Base-by-base conservation (phyloP, 2,888 invertebrate genomes). In the Agrilus biguttatus region DNA sequence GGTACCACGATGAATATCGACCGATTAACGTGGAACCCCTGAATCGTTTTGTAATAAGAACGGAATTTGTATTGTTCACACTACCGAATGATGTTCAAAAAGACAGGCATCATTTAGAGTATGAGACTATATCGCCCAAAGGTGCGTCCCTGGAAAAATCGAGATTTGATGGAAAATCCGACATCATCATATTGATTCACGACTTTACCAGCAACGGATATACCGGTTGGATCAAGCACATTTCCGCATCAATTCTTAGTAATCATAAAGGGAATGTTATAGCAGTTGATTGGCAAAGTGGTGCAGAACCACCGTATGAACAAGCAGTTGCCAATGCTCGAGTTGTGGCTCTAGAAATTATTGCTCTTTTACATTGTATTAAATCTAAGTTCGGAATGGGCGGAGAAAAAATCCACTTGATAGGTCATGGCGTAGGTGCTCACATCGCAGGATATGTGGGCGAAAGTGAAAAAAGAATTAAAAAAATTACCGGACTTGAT, bases 291-390 rank as follows among this genome's bases (percentile, higher is more conserved):
- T 74, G 73, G 73, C 64, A 65, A 48, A 55, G 62, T 34, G 74
- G 72, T 2, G 69, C 71, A 0, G 66, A 65, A 40, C 71, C 72
- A 0, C 71, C 71, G 0, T 75, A 73, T 52, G 65, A 68, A 28
- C 73, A 73, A 54, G 75, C 76, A 0, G 69, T 72, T 12, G 69
- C 74, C 10, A 77, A 77, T 55, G 69, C 72, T 0, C 58, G 75
- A 43, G 58, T 75, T n/a, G 72, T 76, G 2, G 73, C 72, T 2
- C 61, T 70, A 14, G 71, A 74, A 53, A 55, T 70, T 5, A 64
- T 65, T 5, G 48, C 56, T 14, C 58, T 74, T 39, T 40, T 34
- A 14, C 8, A 7, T n/a, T 41, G 8, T 14, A n/a, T 21, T 21
- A 13, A 36, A 37, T 40, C 33, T 38, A 13, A 33, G 43, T 47